These are phyloP conservation scores for Caenorhabditis sp. DNA, from an alignment of 2,888 invertebrate species.

Conservation along the genomic window DNA sequence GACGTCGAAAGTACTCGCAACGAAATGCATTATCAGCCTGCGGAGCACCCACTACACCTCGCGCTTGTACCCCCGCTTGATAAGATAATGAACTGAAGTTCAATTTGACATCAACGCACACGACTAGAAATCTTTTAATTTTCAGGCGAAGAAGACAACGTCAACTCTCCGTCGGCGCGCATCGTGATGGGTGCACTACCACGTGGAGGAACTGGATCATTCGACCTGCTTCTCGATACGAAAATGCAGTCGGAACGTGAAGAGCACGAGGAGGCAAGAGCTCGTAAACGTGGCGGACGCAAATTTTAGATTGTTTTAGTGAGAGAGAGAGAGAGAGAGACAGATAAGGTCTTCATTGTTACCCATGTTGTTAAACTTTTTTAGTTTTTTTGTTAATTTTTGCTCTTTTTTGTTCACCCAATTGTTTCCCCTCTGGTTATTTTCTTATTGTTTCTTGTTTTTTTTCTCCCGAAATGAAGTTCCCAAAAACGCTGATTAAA, in stretches of 20 bases:
- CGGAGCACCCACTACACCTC: conserved; percentile 30
- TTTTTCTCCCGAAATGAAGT: conserved; percentile 13
- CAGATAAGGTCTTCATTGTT: conserved; percentile 11
- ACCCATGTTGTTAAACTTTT: background rate
- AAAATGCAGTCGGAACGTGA: conserved; percentile 60
- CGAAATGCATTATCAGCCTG: conserved; percentile 1
- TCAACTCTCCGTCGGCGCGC: conserved; percentile 81
- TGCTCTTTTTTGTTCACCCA: conserved; percentile 28
- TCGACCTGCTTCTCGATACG: conserved; percentile 74
- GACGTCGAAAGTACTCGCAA: conserved; percentile 14
- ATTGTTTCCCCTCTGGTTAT: background rate
- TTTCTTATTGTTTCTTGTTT: conserved; percentile 16
- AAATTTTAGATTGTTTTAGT: conserved; percentile 20
- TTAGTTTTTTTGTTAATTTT: conserved; percentile 6
- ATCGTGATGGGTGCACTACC: conserved; percentile 79
- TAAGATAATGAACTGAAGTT: conserved; percentile 26
- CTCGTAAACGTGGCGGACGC: conserved; percentile 20
- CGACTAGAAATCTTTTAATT: conserved; percentile 46
- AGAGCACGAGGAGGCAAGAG: conserved; percentile 34
- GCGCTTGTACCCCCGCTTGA: conserved; percentile 27
- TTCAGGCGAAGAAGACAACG: conserved; percentile 79
- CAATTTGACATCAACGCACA: conserved; percentile 14
- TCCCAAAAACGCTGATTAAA: background rate
- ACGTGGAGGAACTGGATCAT: conserved; percentile 81
- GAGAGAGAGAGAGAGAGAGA: background rate